These are phyloP conservation scores for Hypomesus transpacificus DNA, from an alignment of 2,113 vertebrate species.

Conservation along the genomic window DNA sequence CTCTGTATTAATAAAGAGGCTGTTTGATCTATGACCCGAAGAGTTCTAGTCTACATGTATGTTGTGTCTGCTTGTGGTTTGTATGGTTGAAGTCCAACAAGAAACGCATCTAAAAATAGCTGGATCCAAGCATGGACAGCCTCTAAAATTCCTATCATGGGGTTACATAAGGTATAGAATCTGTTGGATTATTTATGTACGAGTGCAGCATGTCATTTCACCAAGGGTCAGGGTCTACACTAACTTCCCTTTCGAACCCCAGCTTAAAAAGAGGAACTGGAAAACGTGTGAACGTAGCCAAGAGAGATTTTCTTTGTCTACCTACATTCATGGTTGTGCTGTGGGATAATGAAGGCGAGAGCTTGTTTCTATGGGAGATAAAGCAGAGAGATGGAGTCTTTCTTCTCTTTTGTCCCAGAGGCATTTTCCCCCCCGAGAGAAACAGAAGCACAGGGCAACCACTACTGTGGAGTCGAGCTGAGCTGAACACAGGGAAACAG, in stretches of 20 bases:
- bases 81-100: too few relatives aligned
- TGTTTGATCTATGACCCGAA: neutral
- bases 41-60: neutral
- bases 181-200: neutral
- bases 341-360: conserved; percentile 18
- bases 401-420: conserved; percentile 22
- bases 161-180: neutral
- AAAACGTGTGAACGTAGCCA: neutral
- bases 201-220: neutral
- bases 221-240: neutral
- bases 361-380: conserved; percentile 14
- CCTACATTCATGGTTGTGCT: conserved; percentile 21
- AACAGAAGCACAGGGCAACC: conserved; percentile 23
- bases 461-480: conserved; percentile 13
- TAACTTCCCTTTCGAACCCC: neutral
- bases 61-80: neutral
- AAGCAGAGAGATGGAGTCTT: conserved; percentile 25
- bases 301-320: neutral
- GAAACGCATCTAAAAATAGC: too few relatives aligned
- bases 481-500: conserved; percentile 6
- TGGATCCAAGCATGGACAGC: neutral
- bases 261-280: neutral
- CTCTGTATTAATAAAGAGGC: neutral
- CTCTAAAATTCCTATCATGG: neutral
- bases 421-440: conserved; percentile 37